Conservation (phyloP, 2,797 vertebrate species). For the Enteromius fasciolatus region DNA sequence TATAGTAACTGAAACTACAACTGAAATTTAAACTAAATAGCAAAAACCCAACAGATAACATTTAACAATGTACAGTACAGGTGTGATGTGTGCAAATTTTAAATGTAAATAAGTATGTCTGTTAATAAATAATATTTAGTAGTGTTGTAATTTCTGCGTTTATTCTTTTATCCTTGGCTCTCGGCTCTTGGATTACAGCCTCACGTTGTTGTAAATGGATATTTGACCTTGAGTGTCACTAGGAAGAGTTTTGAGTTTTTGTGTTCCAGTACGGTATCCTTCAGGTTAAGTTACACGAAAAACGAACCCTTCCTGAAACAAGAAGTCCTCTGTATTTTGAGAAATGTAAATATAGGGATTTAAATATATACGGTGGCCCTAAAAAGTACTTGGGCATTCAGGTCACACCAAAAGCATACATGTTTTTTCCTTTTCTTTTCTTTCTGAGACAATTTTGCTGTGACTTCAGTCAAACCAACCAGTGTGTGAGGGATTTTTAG, state of each 20-base stretch:
- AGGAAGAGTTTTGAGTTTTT: not conserved
- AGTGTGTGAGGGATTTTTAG: not conserved
- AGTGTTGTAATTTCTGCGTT: no score
- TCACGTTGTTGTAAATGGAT: conserved; percentile 42
- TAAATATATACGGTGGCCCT: not conserved
- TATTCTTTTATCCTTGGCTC: not conserved
- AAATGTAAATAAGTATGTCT: no score
- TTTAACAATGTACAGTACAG: no score
- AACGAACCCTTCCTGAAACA: conserved; percentile 5
- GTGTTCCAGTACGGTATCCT: conserved; percentile 6
- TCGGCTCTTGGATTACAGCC: conserved; percentile 28
- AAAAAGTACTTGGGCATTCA: not conserved
- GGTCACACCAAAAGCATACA: not conserved
- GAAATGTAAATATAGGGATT: not conserved
- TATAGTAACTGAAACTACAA: not conserved
- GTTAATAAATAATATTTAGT: no score
- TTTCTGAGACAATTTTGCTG: not conserved
- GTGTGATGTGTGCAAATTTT: no score
- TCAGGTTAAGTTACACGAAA: conserved; percentile 39
- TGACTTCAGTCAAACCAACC: not conserved
- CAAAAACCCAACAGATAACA: no score
- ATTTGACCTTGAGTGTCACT: conserved; percentile 38
- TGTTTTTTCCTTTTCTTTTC: not conserved
- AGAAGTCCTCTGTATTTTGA: not conserved
- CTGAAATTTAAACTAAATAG: not conserved